A percentile compares a stretch with the other conserved stretches of the same genome.
These are phyloP conservation scores for Machimus atricapillus DNA, from an alignment of 2,888 invertebrate species.

Conservation along the genomic window DNA sequence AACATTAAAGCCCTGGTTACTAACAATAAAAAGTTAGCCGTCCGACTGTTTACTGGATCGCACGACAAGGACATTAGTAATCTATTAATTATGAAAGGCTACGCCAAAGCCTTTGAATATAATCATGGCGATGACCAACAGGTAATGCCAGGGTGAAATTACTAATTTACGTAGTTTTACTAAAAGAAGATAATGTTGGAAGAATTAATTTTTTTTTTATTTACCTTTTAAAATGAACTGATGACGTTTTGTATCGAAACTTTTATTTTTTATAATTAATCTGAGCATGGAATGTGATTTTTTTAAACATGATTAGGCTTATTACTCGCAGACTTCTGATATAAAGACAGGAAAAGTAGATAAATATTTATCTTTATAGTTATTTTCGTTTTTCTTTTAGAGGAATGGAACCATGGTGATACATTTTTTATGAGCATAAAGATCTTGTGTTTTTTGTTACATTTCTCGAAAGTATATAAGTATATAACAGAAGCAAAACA, in stretches of 20 bases:
- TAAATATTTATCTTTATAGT: too few species aligned
- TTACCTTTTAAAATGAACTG: background rate
- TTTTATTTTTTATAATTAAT: background rate
- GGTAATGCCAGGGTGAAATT: background rate
- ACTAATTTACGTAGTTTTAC: background rate
- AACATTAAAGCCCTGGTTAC: background rate
- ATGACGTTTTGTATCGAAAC: background rate
- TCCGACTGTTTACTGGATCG: background rate
- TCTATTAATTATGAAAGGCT: background rate
- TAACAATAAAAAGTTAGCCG: background rate
- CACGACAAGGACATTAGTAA: background rate
- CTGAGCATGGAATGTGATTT: background rate
- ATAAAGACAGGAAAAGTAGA: background rate
- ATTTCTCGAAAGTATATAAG: too few species aligned
- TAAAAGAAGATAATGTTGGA: background rate
- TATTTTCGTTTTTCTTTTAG: too few species aligned
- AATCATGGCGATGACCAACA: background rate
- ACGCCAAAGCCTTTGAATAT: background rate
- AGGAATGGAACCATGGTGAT: too few species aligned
- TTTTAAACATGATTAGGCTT: background rate
- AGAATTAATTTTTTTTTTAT: background rate
- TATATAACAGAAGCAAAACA: too few species aligned
- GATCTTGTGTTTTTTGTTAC: too few species aligned
- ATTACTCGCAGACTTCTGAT: background rate
- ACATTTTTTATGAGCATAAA: too few species aligned